Base-by-base conservation (phyloP, 2,888 invertebrate genomes). In the Emesis castigata region DNA sequence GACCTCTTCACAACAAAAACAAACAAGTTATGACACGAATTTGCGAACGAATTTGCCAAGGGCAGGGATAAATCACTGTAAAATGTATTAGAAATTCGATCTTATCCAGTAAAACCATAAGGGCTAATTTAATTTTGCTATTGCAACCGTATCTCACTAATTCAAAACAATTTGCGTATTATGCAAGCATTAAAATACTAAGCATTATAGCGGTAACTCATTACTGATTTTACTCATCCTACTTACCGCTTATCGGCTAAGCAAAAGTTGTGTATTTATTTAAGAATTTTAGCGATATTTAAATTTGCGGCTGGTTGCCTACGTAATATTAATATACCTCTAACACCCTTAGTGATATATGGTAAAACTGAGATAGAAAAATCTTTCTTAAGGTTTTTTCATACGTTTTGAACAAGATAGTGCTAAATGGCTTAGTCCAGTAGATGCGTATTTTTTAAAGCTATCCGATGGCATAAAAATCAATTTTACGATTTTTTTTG, bases 141-240 rank as follows among this genome's bases (percentile, higher is more conserved):
- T 53, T 69, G 56, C 69, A 56, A 56, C 69, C 56, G 69, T 69
- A 69, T 71, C 64, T 64, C 53, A 72, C 48, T 72, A 48, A 72
- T 64, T 65, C 64, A 72, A 72, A 72, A 65, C 64, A 65, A 72
- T 72, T 72, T 65, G 72, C 72, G 72, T 65, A 72, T 65, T 64
- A 72, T 65, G 64, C 64, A 72, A 29, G 62, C 71, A 71, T 62
- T 44, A 71, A 71, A 62, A 71, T 71, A 61, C 31, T 70, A 61
- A 70, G 70, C 58, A 26, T 68, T 48, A 68, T 68, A 68, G 68
- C 68, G 68, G 68, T 68, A 68, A 44, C 68, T 68, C 68, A 68
- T 68, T 68, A 68, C 48, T 68, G 44, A 48, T 48, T 26, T 68
- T 48, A 68, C 68, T 48, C 48, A 48, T 68, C 68, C 44, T 68